A percentile compares a stretch with the other conserved stretches of the same genome.
Evolutionary conservation across 2,113 vertebrate genomes (phyloP).

Genomic region (Speoplatyrhinus poulsoni): DNA sequence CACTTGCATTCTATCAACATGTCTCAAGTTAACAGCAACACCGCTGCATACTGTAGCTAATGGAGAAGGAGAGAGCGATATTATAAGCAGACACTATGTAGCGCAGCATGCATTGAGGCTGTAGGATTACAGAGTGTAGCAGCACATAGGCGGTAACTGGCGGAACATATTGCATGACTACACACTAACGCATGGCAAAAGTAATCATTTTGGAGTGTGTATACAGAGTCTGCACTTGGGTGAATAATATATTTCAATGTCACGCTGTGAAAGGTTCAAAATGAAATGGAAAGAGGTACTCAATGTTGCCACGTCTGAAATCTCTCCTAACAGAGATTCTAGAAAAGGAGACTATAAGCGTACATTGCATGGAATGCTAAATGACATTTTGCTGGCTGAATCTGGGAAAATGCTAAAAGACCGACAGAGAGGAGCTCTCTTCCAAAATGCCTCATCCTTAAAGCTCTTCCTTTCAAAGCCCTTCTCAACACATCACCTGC

Average conservation of each 20-base stretch:
- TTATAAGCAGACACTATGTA: slow-evolving; percentile 49
- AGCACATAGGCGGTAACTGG: slow-evolving; percentile 20
- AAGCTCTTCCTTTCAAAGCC: slow-evolving; percentile 17
- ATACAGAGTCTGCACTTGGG: slow-evolving; percentile 18
- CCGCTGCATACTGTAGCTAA: slow-evolving; percentile 28
- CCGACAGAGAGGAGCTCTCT: slow-evolving; percentile 10
- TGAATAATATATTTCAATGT: background rate
- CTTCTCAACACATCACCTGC: slow-evolving; percentile 23
- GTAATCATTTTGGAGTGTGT: slow-evolving; percentile 26
- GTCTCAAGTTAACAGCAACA: slow-evolving; percentile 25
- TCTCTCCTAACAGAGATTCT: slow-evolving; percentile 12
- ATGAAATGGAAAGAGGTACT: slow-evolving; percentile 24
- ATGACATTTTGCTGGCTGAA: slow-evolving; percentile 20
- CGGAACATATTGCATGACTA: slow-evolving; percentile 33
- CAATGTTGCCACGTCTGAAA: slow-evolving; percentile 16
- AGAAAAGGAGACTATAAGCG: slow-evolving; percentile 1
- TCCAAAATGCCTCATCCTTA: slow-evolving; percentile 11
- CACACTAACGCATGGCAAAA: slow-evolving; percentile 38
- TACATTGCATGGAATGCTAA: slow-evolving; percentile 6
- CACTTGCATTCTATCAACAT: slow-evolving; percentile 11
- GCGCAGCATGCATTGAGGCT: slow-evolving; percentile 46
- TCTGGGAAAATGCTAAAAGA: slow-evolving; percentile 16
- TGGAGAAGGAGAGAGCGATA: slow-evolving; percentile 36
- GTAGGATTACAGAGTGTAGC: slow-evolving; percentile 34
- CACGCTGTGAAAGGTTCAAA: slow-evolving; percentile 14